Base-by-base conservation (phyloP, 2,113 vertebrate genomes). In the Candoia aspera region DNA sequence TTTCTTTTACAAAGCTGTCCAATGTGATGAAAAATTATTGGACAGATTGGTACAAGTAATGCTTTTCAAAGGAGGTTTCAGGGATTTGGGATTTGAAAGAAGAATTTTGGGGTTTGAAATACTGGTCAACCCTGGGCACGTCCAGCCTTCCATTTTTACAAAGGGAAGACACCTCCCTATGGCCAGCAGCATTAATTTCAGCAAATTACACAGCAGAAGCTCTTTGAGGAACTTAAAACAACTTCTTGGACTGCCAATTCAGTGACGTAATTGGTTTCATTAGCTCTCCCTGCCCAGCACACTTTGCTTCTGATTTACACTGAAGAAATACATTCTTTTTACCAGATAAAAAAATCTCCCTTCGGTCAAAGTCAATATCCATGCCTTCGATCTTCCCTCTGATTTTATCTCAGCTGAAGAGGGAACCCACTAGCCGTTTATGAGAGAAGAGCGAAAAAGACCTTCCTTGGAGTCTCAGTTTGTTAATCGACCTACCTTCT, bases 401-500 rank as follows among this genome's bases (percentile, higher is more conserved):
- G 37, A 37, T 79, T 79, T 79, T 37, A n/a, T 19, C n/a, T 79
- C 73, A 42, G 8, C 8, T 42, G 33, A 79, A 79, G 33, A 42
- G 17, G 73, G 42, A 42, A 42, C 6, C 73, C 33, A 9, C 4
- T 21, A 3, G 33, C 17, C 33, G 21, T 79, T 79, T 79, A 10
- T 79, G 33, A 42, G 19, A 3, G 73, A 19, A 79, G 73, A 21
- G 37, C 73, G 42, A 79, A 21, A 21, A 21, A 3, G 1, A 15
- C n/a, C n/a, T 8, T 79, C 17, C 73, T 42, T 37, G 33, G 33
- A 9, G n/a, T 21, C 37, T 4, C 85, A 86, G 13, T 10, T 86
- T 55, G 26, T 0, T 21, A 24, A 90, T 93, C 54, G 8, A 37
- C 95, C 95, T 91, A 99, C 98, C 98, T 98, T 99, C 62, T 98